These are phyloP conservation scores for Calyptomena viridis DNA, from an alignment of 2,113 vertebrate genomes.

Conservation along the genomic window DNA sequence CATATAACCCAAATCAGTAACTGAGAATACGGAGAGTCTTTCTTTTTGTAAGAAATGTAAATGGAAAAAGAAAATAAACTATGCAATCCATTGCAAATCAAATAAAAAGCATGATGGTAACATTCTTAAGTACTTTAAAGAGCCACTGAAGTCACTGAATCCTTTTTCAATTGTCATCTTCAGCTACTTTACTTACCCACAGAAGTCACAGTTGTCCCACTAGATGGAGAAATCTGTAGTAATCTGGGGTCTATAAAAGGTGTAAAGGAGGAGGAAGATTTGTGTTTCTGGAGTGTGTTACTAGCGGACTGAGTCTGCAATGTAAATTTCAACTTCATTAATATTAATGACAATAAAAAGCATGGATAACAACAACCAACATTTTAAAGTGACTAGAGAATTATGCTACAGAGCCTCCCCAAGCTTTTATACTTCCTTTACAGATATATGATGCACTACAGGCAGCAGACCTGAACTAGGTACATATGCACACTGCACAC, in stretches of 20 bases:
- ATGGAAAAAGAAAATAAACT: conserved; percentile 56
- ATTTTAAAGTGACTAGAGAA: conserved; percentile 37
- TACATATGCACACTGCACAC: neutral
- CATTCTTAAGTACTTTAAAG: neutral
- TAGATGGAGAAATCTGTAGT: conserved; percentile 97
- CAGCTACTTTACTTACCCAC: conserved; percentile 83
- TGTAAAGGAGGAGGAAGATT: conserved; percentile 99
- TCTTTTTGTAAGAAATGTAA: conserved; percentile 44
- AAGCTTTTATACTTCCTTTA: conserved; percentile 2
- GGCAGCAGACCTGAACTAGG: neutral
- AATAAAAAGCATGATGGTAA: conserved; percentile 22
- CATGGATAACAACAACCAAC: conserved; percentile 51
- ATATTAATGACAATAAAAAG: conserved; percentile 71
- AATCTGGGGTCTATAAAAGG: conserved; percentile 98
- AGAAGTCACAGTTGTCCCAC: conserved; percentile 93
- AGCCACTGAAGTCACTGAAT: conserved; percentile 3
- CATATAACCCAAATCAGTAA: neutral
- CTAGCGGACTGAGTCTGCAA: conserved; percentile 95
- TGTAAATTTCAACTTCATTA: conserved; percentile 80
- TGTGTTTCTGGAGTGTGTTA: conserved; percentile 99
- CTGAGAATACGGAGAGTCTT: neutral
- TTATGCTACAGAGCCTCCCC: conserved; percentile 8
- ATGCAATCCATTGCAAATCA: conserved; percentile 35
- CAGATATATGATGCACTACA: neutral
- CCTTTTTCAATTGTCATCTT: neutral